These are phyloP conservation scores for Philereme transversata DNA, from an alignment of 2,888 invertebrate species.

Conservation along the genomic window DNA sequence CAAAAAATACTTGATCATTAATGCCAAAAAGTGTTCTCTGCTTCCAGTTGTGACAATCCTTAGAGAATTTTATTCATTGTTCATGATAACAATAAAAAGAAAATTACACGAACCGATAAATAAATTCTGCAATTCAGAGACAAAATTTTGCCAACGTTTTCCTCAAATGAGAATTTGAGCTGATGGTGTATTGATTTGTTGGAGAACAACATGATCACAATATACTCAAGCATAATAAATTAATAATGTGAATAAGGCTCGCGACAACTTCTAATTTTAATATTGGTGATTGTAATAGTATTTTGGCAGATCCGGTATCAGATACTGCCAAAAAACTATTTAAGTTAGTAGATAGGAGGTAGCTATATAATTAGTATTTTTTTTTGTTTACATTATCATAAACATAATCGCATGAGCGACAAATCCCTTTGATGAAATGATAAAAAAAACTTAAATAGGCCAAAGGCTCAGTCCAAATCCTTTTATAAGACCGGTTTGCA, in stretches of 20 bases:
- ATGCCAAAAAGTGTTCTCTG: conserved; percentile 18
- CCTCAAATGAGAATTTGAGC: conserved; percentile 33
- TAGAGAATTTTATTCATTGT: conserved; percentile 37
- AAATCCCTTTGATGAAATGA: too few relatives aligned
- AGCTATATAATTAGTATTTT: too few relatives aligned
- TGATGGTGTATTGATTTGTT: conserved; percentile 29
- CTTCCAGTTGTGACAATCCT: conserved; percentile 34
- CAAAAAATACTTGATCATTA: conserved; percentile 20
- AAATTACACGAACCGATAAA: conserved; percentile 39
- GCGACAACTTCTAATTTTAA: not conserved
- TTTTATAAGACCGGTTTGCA: too few relatives aligned
- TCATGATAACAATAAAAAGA: conserved; percentile 40
- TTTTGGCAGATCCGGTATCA: too few relatives aligned
- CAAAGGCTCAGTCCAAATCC: too few relatives aligned
- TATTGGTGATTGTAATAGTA: too few relatives aligned
- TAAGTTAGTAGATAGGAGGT: too few relatives aligned
- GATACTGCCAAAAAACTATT: too few relatives aligned
- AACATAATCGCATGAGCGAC: too few relatives aligned
- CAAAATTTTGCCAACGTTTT: conserved; percentile 32
- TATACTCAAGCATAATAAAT: conserved; percentile 5
- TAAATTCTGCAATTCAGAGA: conserved; percentile 36
- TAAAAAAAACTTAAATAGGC: too few relatives aligned
- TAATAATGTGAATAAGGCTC: not conserved
- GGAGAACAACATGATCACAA: conserved; percentile 6
- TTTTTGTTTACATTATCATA: too few relatives aligned